phyloP scores from a whole-genome alignment of 2,888 invertebrate species.

The Monochamus alternatus region DNA sequence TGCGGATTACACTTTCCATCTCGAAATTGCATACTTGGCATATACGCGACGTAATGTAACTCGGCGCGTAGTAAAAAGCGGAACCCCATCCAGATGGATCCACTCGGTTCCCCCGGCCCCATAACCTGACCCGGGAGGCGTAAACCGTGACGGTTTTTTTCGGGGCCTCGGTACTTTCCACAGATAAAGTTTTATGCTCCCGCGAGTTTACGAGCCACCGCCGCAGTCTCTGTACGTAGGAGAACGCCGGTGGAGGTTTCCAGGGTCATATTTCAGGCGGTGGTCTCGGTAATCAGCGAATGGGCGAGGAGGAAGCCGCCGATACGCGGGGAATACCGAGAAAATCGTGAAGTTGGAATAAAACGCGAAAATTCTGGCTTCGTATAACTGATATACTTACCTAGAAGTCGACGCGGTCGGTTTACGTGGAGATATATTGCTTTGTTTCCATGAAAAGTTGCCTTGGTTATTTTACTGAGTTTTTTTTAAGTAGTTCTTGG shows the following conservation, averaged over 20 bases:
- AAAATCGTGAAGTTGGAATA: too few relatives aligned
- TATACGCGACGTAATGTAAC: too few relatives aligned
- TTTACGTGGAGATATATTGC: too few relatives aligned
- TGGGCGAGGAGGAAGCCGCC: neutral
- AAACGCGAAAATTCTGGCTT: too few relatives aligned
- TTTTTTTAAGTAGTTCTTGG: too few relatives aligned
- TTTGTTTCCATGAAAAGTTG: too few relatives aligned
- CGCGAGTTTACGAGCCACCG: neutral
- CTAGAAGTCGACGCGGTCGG: neutral
- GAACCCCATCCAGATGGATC: neutral
- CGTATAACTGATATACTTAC: neutral
- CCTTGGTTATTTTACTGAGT: too few relatives aligned
- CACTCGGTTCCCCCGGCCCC: neutral
- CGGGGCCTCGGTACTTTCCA: neutral
- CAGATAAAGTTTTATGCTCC: constrained; percentile 12
- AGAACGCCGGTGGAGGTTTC: neutral
- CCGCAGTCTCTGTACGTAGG: neutral
- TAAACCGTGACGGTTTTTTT: neutral
- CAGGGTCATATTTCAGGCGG: neutral
- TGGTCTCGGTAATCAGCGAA: neutral
- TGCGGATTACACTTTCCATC: too few relatives aligned
- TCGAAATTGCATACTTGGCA: too few relatives aligned
- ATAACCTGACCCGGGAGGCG: constrained; percentile 1
- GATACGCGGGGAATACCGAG: neutral
- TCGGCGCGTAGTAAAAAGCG: too few relatives aligned